Evolutionary conservation across 2,113 vertebrate genomes (phyloP).

Genomic region (Corvus cornix): DNA sequence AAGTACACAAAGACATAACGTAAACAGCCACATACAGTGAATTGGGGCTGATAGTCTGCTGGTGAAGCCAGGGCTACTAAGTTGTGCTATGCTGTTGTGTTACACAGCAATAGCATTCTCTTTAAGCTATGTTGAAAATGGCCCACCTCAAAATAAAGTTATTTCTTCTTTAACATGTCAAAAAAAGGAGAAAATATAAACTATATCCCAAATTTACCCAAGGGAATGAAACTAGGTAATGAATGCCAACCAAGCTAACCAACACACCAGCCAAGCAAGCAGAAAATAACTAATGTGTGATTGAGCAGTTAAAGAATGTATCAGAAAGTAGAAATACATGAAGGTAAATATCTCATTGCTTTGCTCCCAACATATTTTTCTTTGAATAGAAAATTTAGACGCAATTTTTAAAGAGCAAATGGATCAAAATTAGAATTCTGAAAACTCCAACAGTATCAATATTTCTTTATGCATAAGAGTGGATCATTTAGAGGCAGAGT

Average conservation of each 20-base stretch:
- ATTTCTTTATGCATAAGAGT: background rate
- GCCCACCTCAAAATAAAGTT: background rate
- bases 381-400: background rate
- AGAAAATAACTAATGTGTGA: background rate
- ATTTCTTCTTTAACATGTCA: background rate
- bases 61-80: background rate
- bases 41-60: background rate
- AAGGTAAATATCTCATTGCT: background rate
- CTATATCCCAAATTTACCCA: background rate
- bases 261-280: background rate
- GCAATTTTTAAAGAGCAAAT: background rate
- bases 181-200: background rate
- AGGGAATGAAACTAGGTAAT: background rate
- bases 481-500: background rate
- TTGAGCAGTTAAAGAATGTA: background rate
- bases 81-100: background rate
- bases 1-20: background rate
- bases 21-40: background rate
- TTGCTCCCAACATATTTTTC: background rate
- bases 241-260: background rate
- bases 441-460: background rate
- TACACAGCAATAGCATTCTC: background rate
- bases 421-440: background rate
- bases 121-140: background rate
- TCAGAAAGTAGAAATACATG: background rate